These are phyloP conservation scores for Mactromeris polynyma DNA, from an alignment of 2,888 invertebrate genomes.

Conservation along the genomic window DNA sequence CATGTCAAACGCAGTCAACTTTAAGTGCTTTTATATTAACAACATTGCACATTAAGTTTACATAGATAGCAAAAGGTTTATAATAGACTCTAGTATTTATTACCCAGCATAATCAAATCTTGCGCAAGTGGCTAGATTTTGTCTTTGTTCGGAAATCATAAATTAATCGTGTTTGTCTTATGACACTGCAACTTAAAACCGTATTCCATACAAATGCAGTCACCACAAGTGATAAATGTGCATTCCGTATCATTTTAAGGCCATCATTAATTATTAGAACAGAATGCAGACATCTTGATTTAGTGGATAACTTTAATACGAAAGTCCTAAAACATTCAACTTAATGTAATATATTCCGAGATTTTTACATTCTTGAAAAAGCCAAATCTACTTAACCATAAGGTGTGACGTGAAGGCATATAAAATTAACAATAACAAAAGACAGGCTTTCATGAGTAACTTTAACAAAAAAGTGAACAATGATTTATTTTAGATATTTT, in stretches of 20 bases:
- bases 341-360: not conserved
- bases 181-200: conserved; percentile 13
- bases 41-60: not conserved
- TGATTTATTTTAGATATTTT: not conserved
- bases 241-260: conserved; percentile 6
- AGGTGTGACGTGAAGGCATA: not conserved
- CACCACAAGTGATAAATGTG: not conserved
- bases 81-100: not conserved
- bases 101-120: not conserved
- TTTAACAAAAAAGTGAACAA: not conserved
- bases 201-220: not conserved
- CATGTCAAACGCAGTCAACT: too few relatives aligned
- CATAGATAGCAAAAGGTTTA: not conserved
- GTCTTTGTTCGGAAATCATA: not conserved
- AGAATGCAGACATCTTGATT: conserved; percentile 10
- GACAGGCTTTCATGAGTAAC: not conserved
- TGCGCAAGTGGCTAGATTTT: not conserved
- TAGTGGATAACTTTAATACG: not conserved
- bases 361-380: not conserved
- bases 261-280: conserved; percentile 3
- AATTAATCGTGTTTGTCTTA: not conserved
- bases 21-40: too few relatives aligned
- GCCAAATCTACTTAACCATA: not conserved
- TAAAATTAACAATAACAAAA: not conserved
- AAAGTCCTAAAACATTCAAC: not conserved